These are phyloP conservation scores for Zophobas morio DNA, from an alignment of 1,140 invertebrate species.

Conservation along the genomic window DNA sequence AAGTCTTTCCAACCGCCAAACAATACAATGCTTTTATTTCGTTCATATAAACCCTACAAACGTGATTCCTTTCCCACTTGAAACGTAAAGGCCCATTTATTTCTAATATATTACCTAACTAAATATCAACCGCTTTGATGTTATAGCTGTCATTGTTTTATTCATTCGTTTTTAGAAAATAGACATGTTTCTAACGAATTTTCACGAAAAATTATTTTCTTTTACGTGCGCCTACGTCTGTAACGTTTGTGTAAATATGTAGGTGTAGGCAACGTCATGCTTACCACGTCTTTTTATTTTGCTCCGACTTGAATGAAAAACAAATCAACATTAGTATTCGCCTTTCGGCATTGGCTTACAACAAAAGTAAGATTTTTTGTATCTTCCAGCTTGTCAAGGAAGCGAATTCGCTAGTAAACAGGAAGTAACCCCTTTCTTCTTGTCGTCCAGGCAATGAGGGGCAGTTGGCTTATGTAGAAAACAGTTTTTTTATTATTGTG, in stretches of 20 bases:
- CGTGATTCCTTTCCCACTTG: conserved; percentile 35
- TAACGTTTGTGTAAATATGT: too few species aligned
- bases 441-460: neutral
- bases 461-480: too few species aligned
- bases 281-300: too few species aligned
- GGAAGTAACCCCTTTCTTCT: neutral
- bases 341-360: too few species aligned
- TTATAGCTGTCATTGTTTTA: neutral
- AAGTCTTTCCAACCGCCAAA: conserved; percentile 39
- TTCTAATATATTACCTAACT: conserved; percentile 16
- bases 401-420: conserved; percentile 7
- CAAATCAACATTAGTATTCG: too few species aligned
- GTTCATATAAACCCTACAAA: conserved; percentile 39
- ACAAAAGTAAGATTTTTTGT: neutral
- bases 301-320: too few species aligned
- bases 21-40: conserved; percentile 43
- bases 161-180: neutral
- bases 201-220: too few species aligned
- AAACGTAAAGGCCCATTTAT: conserved; percentile 22
- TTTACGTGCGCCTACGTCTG: too few species aligned
- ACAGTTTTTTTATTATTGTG: too few species aligned
- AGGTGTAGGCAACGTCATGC: too few species aligned
- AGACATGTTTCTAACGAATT: too few species aligned
- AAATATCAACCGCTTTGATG: neutral
- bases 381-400: neutral